A percentile compares a stretch with the other conserved stretches of the same genome.
phyloP scores from a whole-genome alignment of 2,888 invertebrate genomes.

The Choristoneura rosaceana region DNA sequence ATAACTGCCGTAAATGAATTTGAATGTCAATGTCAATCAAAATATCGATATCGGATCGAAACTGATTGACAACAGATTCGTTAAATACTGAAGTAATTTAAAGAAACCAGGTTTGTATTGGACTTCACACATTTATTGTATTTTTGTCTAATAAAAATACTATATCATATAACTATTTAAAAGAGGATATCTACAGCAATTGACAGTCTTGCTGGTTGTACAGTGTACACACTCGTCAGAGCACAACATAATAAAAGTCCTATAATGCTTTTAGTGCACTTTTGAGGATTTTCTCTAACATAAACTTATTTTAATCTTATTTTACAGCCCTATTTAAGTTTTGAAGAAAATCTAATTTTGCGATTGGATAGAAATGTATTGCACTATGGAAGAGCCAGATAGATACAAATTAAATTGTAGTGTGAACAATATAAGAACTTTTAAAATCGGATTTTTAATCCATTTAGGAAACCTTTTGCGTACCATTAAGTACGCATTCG shows the following conservation, averaged over 20 bases:
- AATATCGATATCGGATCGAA: neutral
- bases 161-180: conserved; percentile 80
- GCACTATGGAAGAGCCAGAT: conserved; percentile 68
- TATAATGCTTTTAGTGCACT: conserved; percentile 64
- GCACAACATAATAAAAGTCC: conserved; percentile 67
- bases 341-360: conserved; percentile 62
- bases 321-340: conserved; percentile 75
- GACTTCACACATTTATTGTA: conserved; percentile 86
- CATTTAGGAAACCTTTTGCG: conserved; percentile 33
- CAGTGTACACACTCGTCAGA: conserved; percentile 73
- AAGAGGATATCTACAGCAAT: conserved; percentile 83
- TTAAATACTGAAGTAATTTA: neutral
- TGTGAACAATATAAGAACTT: conserved; percentile 22
- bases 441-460: conserved; percentile 35
- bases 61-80: neutral
- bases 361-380: conserved; percentile 73
- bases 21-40: no score
- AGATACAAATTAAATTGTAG: conserved; percentile 31
- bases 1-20: no score
- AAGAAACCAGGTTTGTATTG: conserved; percentile 59
- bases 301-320: conserved; percentile 67
- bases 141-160: conserved; percentile 86
- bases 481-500: conserved; percentile 53
- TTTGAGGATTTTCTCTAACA: conserved; percentile 60
- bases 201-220: conserved; percentile 83